Evolutionary conservation across 2,888 invertebrate species (phyloP), one percentile per base, ranked within the genome.

Genomic region (Lasioglossum oenotherae): DNA sequence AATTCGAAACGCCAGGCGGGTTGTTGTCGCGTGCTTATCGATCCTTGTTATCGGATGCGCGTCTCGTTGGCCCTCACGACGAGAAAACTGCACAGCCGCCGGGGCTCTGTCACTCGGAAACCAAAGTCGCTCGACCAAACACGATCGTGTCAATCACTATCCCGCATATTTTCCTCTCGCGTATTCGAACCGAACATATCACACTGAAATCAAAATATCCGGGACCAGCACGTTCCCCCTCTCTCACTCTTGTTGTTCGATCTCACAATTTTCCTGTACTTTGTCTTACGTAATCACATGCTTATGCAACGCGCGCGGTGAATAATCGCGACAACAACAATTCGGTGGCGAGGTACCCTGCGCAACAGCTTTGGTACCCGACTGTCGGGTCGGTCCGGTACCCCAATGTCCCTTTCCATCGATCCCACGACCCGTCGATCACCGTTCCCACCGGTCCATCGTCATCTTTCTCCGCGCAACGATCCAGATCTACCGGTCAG

Each of bases 221-320:
- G 10, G 1, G 4, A 0, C 0, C 46, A 16, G 1, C 10, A 57
- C 57, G 57, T 57, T 57, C 57, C 10, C 57, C 1, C 53, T 2
- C 23, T n/a, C 53, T 3, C n/a, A n/a, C 53, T 53, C n/a, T 53
- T n/a, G n/a, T 57, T 23, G 46, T 69, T 19, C 72, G 71, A 73
- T 76, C 64, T 46, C 35, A 35, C 74, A 57, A 77, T 78, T 78
- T 73, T 74, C 77, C 23, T 69, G 69, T 57, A 38, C 35, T 23
- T 71, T 35, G 49, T 60, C 78, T 89, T 89, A 89, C 84, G 85
- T 86, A 89, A 89, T 85, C 82, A n/a, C 64, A 3, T 14, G 35
- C 82, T 90, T 87, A 83, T 80, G 87, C 87, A 89, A 90, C 74
- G 76, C 69, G 38, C 69, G 80, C 57, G 83, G 46, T 75, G 67